Percentiles rank a stretch among this genome's conserved stretches.
These are phyloP conservation scores for Embidobia sp. DNA, from an alignment of 2,888 invertebrate genomes.

Conservation along the genomic window DNA sequence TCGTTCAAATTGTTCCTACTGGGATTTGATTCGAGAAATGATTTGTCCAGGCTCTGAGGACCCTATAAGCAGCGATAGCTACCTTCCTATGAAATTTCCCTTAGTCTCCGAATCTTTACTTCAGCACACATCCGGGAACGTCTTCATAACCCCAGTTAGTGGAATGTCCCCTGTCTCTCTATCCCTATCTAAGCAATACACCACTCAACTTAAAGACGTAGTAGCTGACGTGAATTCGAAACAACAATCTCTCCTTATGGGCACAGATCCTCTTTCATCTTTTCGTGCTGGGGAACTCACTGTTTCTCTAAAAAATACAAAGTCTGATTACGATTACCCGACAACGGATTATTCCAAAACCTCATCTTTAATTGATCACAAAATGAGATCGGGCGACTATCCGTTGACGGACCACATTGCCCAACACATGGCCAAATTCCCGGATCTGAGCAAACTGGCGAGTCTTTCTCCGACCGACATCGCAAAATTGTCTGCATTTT, in stretches of 20 bases:
- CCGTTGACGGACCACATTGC: slow-evolving; percentile 76
- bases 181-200: slow-evolving; percentile 76
- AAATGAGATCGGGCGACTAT: slow-evolving; percentile 73
- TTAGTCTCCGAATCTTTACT: slow-evolving; percentile 89
- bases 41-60: slow-evolving; percentile 89
- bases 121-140: slow-evolving; percentile 89
- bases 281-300: slow-evolving; percentile 79
- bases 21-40: slow-evolving; percentile 90
- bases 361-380: slow-evolving; percentile 71
- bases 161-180: slow-evolving; percentile 71
- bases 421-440: slow-evolving; percentile 77
- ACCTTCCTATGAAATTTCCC: slow-evolving; percentile 87
- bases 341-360: slow-evolving; percentile 76
- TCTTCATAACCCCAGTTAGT: slow-evolving; percentile 87
- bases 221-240: slow-evolving; percentile 51
- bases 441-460: slow-evolving; percentile 77
- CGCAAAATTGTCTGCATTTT: slow-evolving; percentile 78
- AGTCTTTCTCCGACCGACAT: slow-evolving; percentile 78
- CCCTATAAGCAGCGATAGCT: slow-evolving; percentile 83
- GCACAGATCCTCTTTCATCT: slow-evolving; percentile 75
- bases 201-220: slow-evolving; percentile 65
- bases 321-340: slow-evolving; percentile 76
- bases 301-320: slow-evolving; percentile 78
- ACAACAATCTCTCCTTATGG: slow-evolving; percentile 56
- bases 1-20: slow-evolving; percentile 88